A percentile compares a stretch with the other conserved stretches of the same genome.
These are phyloP conservation scores for Oreortyx pictus DNA, from an alignment of 2,797 vertebrate species.

Conservation along the genomic window DNA sequence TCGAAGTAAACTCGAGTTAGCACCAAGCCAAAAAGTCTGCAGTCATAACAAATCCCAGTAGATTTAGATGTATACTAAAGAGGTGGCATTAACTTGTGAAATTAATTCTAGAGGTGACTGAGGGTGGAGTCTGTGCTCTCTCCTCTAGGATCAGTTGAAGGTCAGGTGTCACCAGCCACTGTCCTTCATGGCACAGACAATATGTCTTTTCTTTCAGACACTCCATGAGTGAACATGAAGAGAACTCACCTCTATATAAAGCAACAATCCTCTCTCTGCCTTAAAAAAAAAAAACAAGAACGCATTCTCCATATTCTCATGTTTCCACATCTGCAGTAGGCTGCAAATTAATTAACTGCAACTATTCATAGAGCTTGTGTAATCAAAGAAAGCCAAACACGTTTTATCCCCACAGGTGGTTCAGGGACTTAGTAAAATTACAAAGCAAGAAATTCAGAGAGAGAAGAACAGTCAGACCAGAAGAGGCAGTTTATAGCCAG, in stretches of 20 bases:
- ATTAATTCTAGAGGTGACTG: background rate
- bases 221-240: background rate
- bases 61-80: background rate
- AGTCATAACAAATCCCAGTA: background rate
- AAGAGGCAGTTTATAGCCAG: background rate
- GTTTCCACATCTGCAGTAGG: background rate
- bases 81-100: background rate
- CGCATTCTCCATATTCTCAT: background rate
- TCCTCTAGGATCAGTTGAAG: rapidly evolving
- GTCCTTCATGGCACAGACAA: background rate
- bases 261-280: background rate
- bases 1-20: background rate
- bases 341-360: background rate
- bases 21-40: background rate
- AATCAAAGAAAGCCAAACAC: rapidly evolving
- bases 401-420: background rate
- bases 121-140: rapidly evolving
- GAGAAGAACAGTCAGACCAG: background rate
- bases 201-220: background rate
- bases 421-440: background rate
- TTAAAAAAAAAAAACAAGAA: background rate
- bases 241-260: background rate
- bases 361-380: rapidly evolving
- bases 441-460: background rate
- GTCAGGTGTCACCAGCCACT: background rate